Evolutionary conservation across 2,888 invertebrate species (phyloP).

Genomic region (Diarsia rubi): DNA sequence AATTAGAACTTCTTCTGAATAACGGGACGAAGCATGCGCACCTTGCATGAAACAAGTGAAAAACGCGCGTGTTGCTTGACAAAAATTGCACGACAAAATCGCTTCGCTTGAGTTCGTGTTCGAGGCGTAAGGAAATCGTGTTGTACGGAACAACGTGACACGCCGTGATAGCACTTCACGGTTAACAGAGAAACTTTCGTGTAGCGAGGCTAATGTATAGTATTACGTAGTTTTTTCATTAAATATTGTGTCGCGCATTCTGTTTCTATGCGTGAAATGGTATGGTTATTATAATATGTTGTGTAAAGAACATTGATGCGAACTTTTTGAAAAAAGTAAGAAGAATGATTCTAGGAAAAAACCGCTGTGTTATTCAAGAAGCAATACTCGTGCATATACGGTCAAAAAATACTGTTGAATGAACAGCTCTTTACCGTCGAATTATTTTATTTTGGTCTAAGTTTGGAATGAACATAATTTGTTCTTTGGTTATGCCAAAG

Average conservation of each 20-base stretch:
- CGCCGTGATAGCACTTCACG: slow-evolving; percentile 31
- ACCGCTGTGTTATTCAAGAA: background rate
- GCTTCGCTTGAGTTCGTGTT: background rate
- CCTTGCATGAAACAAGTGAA: background rate
- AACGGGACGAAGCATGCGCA: background rate
- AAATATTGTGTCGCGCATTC: background rate
- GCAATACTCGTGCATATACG: background rate
- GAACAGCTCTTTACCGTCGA: background rate
- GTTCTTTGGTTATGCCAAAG: background rate
- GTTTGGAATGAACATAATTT: background rate
- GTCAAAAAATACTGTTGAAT: background rate
- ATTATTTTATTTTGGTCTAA: background rate
- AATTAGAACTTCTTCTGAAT: no score
- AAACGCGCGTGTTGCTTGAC: background rate
- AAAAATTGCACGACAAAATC: background rate
- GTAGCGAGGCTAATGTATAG: background rate
- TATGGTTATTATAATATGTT: background rate
- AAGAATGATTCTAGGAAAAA: background rate
- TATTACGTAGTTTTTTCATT: background rate
- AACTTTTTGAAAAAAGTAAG: background rate
- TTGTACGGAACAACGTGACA: slow-evolving; percentile 39
- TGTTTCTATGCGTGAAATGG: background rate
- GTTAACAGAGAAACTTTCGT: slow-evolving; percentile 12
- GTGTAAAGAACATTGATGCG: background rate
- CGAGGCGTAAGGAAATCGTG: slow-evolving; percentile 12